Conservation (phyloP, 2,113 vertebrate genomes). For the Phaethon lepturus region DNA sequence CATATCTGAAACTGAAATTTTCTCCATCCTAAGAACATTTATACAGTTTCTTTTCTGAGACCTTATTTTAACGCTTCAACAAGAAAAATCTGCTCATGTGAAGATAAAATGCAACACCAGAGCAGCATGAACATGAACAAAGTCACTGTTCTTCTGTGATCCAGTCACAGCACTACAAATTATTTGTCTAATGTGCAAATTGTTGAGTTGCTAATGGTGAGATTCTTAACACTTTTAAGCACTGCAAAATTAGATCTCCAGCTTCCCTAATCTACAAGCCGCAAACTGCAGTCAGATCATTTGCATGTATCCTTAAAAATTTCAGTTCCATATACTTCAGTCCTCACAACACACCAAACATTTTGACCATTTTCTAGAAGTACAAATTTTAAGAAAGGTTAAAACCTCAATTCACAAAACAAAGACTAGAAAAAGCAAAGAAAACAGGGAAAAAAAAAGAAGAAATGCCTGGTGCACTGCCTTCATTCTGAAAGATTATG, state of each 20-base stretch:
- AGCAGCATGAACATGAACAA: slow-evolving; percentile 16
- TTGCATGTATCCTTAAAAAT: background rate
- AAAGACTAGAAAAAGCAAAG: background rate
- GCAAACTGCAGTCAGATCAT: background rate
- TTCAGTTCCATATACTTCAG: background rate
- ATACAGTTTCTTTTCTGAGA: background rate
- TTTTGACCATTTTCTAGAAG: background rate
- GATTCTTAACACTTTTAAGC: background rate
- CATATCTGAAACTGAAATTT: slow-evolving; percentile 7
- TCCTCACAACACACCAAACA: background rate
- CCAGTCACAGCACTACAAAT: slow-evolving; percentile 13
- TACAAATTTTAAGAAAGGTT: background rate
- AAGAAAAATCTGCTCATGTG: slow-evolving; percentile 35
- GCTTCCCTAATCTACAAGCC: background rate
- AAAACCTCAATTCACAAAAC: background rate
- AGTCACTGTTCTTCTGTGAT: slow-evolving; percentile 20
- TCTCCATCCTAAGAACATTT: background rate
- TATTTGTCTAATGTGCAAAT: slow-evolving; percentile 39
- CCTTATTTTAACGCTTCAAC: slow-evolving; percentile 24
- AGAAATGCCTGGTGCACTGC: background rate
- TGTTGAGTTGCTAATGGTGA: background rate
- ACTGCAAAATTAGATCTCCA: background rate
- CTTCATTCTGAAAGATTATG: background rate
- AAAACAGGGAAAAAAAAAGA: too few relatives aligned
- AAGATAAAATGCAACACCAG: slow-evolving; percentile 32